Evolutionary conservation across 2,888 invertebrate species (phyloP).

Genomic region (Gastrophysa polygoni): DNA sequence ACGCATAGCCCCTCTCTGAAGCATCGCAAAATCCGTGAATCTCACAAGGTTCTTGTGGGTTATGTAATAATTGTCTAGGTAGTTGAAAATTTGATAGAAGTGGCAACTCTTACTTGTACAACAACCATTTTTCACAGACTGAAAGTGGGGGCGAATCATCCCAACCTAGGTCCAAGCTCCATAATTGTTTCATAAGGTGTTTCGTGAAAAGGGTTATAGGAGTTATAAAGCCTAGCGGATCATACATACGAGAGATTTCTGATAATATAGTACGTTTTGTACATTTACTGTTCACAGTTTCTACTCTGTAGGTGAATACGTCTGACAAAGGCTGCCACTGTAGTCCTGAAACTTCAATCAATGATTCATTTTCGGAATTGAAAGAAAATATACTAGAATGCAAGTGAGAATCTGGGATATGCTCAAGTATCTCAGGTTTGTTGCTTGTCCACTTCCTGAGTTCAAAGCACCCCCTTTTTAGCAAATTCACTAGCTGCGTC

Average conservation of each 20-base stretch:
- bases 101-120: background rate
- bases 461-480: background rate
- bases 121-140: background rate
- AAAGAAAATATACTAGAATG: background rate
- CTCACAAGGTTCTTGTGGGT: background rate
- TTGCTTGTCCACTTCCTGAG: conserved; percentile 10
- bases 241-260: background rate
- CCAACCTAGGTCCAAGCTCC: background rate
- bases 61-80: background rate
- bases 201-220: background rate
- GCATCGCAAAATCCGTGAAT: conserved; percentile 7
- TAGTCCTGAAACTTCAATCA: background rate
- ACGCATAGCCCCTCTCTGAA: background rate
- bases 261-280: conserved; percentile 8
- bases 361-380: background rate
- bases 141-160: background rate
- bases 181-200: background rate
- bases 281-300: background rate
- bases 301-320: background rate
- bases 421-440: too few relatives aligned
- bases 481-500: background rate
- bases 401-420: background rate
- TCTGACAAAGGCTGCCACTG: background rate
- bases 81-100: background rate
- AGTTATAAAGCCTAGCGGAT: background rate